Percentiles rank a stretch among this genome's conserved stretches.
Evolutionary conservation across 1,140 invertebrate species (phyloP).

Genomic region (Anastrepha ludens): DNA sequence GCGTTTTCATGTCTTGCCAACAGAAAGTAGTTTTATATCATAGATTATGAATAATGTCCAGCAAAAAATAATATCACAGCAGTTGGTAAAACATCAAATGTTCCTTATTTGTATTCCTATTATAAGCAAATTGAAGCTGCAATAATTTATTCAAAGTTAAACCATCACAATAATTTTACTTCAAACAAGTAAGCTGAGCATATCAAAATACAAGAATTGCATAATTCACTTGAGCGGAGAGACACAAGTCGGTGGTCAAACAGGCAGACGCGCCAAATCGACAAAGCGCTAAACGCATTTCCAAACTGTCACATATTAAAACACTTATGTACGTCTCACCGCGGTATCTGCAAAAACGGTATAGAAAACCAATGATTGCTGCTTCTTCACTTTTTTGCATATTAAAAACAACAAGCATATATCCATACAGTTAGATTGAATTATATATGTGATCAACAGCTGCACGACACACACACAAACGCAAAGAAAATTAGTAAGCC

Average conservation of each 20-base stretch:
- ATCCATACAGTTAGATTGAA: not conserved
- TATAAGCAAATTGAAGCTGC: not conserved
- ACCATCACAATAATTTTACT: not conserved
- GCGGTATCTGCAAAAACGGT: not conserved
- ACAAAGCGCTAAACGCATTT: not conserved
- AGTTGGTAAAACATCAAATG: not conserved
- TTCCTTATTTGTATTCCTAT: not conserved
- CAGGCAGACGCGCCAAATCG: not conserved
- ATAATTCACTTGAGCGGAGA: not conserved
- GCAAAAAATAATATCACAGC: too few species aligned
- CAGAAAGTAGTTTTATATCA: too few species aligned
- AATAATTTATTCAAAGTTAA: not conserved
- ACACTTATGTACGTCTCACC: not conserved
- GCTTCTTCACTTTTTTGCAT: conserved; percentile 11
- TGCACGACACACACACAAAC: not conserved
- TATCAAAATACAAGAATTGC: not conserved
- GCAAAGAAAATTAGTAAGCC: not conserved
- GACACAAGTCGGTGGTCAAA: not conserved
- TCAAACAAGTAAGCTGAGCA: not conserved
- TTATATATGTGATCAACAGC: too few species aligned
- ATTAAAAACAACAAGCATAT: not conserved
- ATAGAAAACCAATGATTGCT: not conserved
- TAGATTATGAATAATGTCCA: too few species aligned
- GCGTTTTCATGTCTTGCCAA: too few species aligned
- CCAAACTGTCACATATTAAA: conserved; percentile 3